These are phyloP conservation scores for Acleris laterana DNA, from an alignment of 2,888 invertebrate genomes.

Conservation along the genomic window DNA sequence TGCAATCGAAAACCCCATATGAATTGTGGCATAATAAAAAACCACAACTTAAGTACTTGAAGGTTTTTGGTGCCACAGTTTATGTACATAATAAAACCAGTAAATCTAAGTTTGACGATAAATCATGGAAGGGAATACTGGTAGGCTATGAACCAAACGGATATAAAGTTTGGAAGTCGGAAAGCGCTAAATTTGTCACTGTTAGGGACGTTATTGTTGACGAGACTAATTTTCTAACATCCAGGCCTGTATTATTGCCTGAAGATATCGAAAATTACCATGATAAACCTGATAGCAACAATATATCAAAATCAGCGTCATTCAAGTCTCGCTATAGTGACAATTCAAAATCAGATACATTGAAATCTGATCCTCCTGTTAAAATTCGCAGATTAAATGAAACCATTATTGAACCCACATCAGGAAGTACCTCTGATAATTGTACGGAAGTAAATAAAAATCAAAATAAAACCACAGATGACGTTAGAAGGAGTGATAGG, in stretches of 20 bases:
- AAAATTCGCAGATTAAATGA: no score
- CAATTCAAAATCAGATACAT: no score
- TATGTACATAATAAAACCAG: conserved; percentile 20
- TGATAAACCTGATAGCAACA: no score
- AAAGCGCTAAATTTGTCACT: conserved; percentile 4
- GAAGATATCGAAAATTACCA: no score
- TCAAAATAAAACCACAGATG: no score
- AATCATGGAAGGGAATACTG: conserved; percentile 10
- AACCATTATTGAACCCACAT: no score
- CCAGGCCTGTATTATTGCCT: background rate
- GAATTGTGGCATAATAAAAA: conserved; percentile 14
- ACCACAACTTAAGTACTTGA: conserved; percentile 12
- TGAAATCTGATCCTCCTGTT: no score
- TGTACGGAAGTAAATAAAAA: no score
- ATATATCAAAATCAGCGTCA: no score
- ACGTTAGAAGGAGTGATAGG: no score
- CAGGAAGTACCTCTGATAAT: no score
- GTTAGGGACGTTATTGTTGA: conserved; percentile 4
- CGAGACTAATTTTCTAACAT: background rate
- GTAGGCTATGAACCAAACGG: conserved; percentile 8
- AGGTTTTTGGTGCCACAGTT: conserved; percentile 15
- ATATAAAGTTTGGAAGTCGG: conserved; percentile 1
- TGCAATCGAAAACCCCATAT: conserved; percentile 3
- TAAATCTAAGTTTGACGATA: conserved; percentile 14
- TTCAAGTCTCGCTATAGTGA: no score